Evolutionary conservation across 2,888 invertebrate genomes (phyloP), one percentile per base, ranked within the genome.

Genomic region (Neoascia interrupta): DNA sequence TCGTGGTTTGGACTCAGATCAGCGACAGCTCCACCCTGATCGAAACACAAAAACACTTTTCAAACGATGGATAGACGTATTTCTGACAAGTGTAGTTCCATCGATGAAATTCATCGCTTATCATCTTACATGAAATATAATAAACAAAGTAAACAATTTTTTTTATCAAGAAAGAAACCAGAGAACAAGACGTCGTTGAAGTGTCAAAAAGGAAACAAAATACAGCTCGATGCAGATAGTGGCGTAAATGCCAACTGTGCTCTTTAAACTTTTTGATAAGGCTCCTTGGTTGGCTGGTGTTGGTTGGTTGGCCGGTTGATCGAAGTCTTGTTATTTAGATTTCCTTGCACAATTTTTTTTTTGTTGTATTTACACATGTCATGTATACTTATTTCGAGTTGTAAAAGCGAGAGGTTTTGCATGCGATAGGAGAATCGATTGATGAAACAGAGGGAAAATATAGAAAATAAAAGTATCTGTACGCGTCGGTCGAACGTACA

Each of bases 191-290:
- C 70, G 53, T 58, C 58, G 70, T 76, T 69, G 63, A 70, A 76
- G 70, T 70, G 70, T 61, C 76, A 53, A 23, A 54, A 69, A 76
- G 70, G 76, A 58, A 69, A 43, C 49, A 60, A n/a, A n/a, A n/a
- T 36, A 75, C 43, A 63, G 21, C 64, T 63, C 49, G 34, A 47
- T 53, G 63, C 69, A 70, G 75, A 76, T 76, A 70, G 63, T 31
- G 53, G 61, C 41, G 15, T 53, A 47, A 39, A 74, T 61, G 34
- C 73, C 56, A 61, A 68, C 37, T 68, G 63, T 70, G 70, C 63
- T 70, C 56, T 70, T 76, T 70, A 64, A 51, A 64, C 53, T 53
- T 39, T 41, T 53, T 70, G 76, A 76, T 76, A 76, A 76, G 76
- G 49, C 49, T 19, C 36, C 36, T 76, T 70, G 51, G 51, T 41